Evolutionary conservation across 2,888 invertebrate genomes (phyloP), one percentile per base, ranked within the genome.

Genomic region (Chrysolina oricalcia): DNA sequence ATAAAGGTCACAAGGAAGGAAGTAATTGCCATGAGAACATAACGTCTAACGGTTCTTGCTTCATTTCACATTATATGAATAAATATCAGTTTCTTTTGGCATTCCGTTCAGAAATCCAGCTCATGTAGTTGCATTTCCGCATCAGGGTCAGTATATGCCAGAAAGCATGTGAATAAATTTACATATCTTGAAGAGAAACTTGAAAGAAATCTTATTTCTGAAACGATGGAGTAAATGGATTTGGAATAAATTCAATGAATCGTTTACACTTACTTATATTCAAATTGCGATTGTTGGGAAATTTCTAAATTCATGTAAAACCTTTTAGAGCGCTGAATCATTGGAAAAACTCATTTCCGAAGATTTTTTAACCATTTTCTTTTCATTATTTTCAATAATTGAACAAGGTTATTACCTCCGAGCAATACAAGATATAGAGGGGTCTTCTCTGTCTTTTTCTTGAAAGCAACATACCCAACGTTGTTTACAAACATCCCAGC

Each of bases 51-150:
- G 65, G 71, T 65, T 66, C 72, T 67, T 67, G 73, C 68, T 10
- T 53, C 68, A 73, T 73, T 73, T 73, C 66, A 48, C 73, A 50
- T 17, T 63, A 68, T 56, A 63, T 50, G 62, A 73, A 73, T 73
- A 50, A 50, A 67, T 68, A 72, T 72, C 72, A 66, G 48, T 62
- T 48, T 48, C 17, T 72, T 59, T 27, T 62, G 27, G 62, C 50
- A 41, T 43, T 19, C 46, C 59, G 53, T 27, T 62, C 40, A 19
- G 66, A 41, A 67, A 68, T 68, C 50, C 48, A 50, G n/a, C 40
- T 63, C 50, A 72, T 66, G 40, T 35, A 46, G 63, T 50, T 67
- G 73, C 59, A 62, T 48, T 73, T 23, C 35, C 17, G n/a, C 48
- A 8, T 63, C 15, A n/a, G 15, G n/a, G 46, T 46, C 70, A 15